Evolutionary conservation across 2,797 vertebrate genomes (phyloP), one percentile per base, ranked within the genome.

Genomic region (Sebastes trivittatus): DNA sequence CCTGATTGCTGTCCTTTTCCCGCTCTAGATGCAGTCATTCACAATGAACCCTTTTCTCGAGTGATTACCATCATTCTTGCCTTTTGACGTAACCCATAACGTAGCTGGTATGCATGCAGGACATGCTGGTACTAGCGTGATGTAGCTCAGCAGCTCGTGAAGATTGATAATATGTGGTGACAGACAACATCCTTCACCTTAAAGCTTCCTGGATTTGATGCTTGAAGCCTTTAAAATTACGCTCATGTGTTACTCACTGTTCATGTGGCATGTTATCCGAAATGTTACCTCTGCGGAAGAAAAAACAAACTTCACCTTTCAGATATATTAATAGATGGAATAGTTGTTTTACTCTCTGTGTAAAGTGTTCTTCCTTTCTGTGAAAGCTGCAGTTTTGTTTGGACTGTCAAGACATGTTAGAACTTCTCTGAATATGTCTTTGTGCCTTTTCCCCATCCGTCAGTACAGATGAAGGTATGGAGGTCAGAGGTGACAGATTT

Each of bases 401-500:
- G 66, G 75, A 72, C 60, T 88, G 84, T 70, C 74, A 6, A 62
- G 64, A 85, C 91, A 78, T 87, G 89, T 93, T 89, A 14, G 66
- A 84, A 90, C 85, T 23, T 73, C 74, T 90, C 78, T 79, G 71
- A 84, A 64, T 90, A 52, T 84, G 80, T 85, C 67, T 90, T 72
- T 84, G 80, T 76, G 68, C 77, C 81, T 78, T 69, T 65, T 14
- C 74, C 56, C 60, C 69, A 60, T 88, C 76, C 13, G 46, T 92
- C 85, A 65, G 68, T 61, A 27, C 81, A 71, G 84, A 84, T 75
- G 75, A 88, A 85, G 74, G 65, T 71, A 62, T 20, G 69, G 66
- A 88, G 85, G 89, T 86, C 88, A 91, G 79, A 88, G 86, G 87
- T 88, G 84, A 82, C 30, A 30, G 46, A 84, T 84, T 86, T 68